Base-by-base conservation (phyloP, 2,113 vertebrate genomes). In the Gallinago undulata region DNA sequence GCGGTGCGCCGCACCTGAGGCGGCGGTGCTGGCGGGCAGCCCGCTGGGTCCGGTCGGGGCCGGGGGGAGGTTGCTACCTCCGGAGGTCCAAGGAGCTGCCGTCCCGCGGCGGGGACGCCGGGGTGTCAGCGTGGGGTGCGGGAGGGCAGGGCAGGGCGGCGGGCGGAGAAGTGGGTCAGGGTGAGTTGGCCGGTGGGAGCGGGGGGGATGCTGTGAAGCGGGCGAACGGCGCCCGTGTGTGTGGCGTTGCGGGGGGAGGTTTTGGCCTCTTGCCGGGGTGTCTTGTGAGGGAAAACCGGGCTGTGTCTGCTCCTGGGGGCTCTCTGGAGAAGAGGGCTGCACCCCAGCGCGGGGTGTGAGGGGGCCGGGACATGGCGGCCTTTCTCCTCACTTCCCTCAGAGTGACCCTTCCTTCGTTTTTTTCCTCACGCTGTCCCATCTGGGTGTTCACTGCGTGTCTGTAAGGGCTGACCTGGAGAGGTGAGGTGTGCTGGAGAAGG, bases 341-440 rank as follows among this genome's bases (percentile, higher is more conserved):
- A 2, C 16, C 13, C 28, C 22, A 6, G n/a, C 1, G 7, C 2
- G 4, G 37, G 41, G 4, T 22, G 45, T 3, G 15, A 13, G 56
- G n/a, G 11, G 25, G 10, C 13, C 3, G 7, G n/a, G 41, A 25
- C 22, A 9, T 10, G 6, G 60, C 8, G 5, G 48, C 13, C 21
- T 17, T 21, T 55, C 11, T 37, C 5, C 37, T 63, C 53, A 2
- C 6, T 10, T 39, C 27, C 3, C 67, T 18, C 13, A 2, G 23
- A 30, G 25, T 13, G 31, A 19, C 25, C 13, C 17, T 19, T 69
- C 30, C 6, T 6, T 3, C 1, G 39, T 39, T 39, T 22, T 28
- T 63, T 56, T 13, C 10, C 39, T 59, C 56, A 10, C 12, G 2
- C 13, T 10, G 28, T 17, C 39, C 62, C 9, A 3, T 2, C 11